Evolutionary conservation across 1,140 invertebrate genomes (phyloP).

Genomic region (Drosophila leontia): DNA sequence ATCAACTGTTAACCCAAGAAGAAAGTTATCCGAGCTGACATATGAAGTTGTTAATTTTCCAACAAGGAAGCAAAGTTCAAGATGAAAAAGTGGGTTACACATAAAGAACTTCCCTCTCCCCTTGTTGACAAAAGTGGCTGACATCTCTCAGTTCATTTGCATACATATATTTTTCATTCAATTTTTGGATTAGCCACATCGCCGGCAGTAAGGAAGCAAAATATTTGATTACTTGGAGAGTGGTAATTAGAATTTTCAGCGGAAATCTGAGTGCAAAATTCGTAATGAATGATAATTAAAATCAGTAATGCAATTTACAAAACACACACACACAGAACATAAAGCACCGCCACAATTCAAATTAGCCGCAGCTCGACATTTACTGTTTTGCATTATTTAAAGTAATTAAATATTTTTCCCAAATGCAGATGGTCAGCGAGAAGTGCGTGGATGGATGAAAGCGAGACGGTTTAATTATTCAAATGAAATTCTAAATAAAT

Average conservation of each 20-base stretch:
- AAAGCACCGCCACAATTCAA: constrained; percentile 26
- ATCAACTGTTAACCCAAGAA: background rate
- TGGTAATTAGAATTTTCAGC: constrained; percentile 18
- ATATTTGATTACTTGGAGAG: constrained; percentile 11
- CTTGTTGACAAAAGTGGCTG: constrained; percentile 31
- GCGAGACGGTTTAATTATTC: constrained; percentile 57
- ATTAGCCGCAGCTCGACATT: constrained; percentile 36
- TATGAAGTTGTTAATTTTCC: constrained; percentile 77
- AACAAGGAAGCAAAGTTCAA: constrained; percentile 23
- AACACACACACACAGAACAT: background rate
- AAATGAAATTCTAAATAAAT: constrained; percentile 54
- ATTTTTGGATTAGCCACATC: background rate
- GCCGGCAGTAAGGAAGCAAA: background rate
- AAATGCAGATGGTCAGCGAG: constrained; percentile 26
- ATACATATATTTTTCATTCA: constrained; percentile 1
- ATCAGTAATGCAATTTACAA: constrained; percentile 29
- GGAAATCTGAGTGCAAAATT: constrained; percentile 5
- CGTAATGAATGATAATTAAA: constrained; percentile 26
- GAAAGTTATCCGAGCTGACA: constrained; percentile 54
- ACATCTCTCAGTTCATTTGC: constrained; percentile 11
- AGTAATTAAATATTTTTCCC: constrained; percentile 57
- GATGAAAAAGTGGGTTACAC: constrained; percentile 22
- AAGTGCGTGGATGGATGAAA: constrained; percentile 10
- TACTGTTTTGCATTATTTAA: constrained; percentile 42
- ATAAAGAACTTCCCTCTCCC: constrained; percentile 13